Conservation (phyloP, 2,797 vertebrate species). For the Acanthurus leucopareius region DNA sequence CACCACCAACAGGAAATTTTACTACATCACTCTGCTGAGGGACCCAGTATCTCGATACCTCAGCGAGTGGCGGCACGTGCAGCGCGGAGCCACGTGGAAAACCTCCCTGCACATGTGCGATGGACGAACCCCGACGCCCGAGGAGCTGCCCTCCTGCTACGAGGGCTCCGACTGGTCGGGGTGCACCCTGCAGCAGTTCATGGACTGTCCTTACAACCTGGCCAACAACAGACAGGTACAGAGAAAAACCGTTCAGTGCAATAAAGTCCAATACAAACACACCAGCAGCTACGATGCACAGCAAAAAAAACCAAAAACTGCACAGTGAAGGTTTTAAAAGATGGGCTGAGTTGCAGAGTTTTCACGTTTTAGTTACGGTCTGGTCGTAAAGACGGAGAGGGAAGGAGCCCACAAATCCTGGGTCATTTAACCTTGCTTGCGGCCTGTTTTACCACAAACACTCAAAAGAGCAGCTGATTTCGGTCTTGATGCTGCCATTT, state of each 20-base stretch:
- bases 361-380: conserved; percentile 7
- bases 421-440: neutral
- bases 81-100: conserved; percentile 98
- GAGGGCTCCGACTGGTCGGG: conserved; percentile 98
- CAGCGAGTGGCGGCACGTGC: conserved; percentile 98
- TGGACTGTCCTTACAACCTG: conserved; percentile 97
- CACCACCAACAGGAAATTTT: conserved; percentile 90
- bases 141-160: conserved; percentile 96
- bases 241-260: neutral
- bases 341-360: conserved; percentile 1
- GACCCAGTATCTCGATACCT: conserved; percentile 98
- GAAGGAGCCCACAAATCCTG: conserved; percentile 10
- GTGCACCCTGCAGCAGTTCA: conserved; percentile 98
- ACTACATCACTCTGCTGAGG: conserved; percentile 97
- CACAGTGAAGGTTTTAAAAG: neutral
- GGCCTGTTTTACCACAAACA: neutral
- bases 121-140: conserved; percentile 94
- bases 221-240: conserved; percentile 93
- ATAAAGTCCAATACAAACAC: neutral
- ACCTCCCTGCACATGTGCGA: conserved; percentile 99
- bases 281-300: neutral
- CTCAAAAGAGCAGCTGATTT: conserved; percentile 5
- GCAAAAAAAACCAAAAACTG: neutral
- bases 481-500: neutral
- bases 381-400: neutral